Base-by-base conservation (phyloP, 2,888 invertebrate species). In the Lysandra coridon region DNA sequence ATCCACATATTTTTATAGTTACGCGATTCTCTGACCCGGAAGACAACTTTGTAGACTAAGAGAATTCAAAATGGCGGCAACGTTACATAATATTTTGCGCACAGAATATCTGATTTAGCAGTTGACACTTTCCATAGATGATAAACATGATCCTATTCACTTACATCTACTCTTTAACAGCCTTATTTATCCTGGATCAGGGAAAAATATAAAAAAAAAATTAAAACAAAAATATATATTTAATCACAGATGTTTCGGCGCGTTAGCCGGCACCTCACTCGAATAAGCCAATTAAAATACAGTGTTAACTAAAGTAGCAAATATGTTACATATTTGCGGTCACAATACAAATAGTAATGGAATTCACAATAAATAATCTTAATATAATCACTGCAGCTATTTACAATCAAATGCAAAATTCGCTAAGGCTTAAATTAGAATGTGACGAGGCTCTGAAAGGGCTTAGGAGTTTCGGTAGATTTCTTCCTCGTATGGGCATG, bases 401-500 rank as follows among this genome's bases (percentile, higher is more conserved):
- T 85, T 92, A 92, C 92, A 92, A 86, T 87, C 84, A 92, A 92
- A 92, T 92, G 90, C 91, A 88, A 85, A 87, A 89, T 90, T 90
- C 86, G 88, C 89, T 90, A 89, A 88, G 85, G 86, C 88, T 88
- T 89, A 90, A 82, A 86, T 85, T 88, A 91, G 88, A 87, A 88
- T 89, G 89, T 89, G 85, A 85, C 86, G 85, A 84, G 85, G 83
- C 76, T 37, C 53, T 14, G 40, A 44, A 74, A 53, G 30, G 30
- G 53, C 75, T 23, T 53, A 30, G 30, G 64, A 64, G 30, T 64
- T 69, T 37, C 69, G 23, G 14, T 69, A 69, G 64, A 64, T 69
- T 69, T 30, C 69, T 17, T 69, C 69, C 69, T 69, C 69, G 33
- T 14, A 69, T 14, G 33, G 30, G 30, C 64, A 23, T 53, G 40